Conservation (phyloP, 2,113 vertebrate species). For the Enhydra lutris region DNA sequence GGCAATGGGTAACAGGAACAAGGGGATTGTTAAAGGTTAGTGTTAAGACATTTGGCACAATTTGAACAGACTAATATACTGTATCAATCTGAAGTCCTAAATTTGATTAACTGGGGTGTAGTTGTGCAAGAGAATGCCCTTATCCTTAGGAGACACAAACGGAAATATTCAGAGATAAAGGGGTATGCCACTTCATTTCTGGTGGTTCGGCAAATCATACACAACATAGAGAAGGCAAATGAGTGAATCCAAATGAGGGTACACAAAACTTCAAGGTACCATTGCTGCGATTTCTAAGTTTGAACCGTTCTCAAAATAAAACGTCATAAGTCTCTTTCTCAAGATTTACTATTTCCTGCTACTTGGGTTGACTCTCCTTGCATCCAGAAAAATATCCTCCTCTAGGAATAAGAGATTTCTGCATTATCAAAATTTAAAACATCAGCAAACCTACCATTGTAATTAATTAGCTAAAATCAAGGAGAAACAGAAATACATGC, state of each 20-base stretch:
- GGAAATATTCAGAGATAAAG: neutral
- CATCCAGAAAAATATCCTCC: neutral
- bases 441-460: neutral
- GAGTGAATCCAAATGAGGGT: neutral
- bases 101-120: neutral
- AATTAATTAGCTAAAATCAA: neutral
- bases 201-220: neutral
- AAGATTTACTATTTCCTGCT: neutral
- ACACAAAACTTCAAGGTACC: neutral
- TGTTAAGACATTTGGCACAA: neutral
- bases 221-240: neutral
- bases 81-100: neutral
- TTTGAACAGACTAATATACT: neutral
- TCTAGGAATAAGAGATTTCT: neutral
- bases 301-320: neutral
- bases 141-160: neutral
- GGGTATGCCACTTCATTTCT: neutral
- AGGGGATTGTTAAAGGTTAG: neutral
- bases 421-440: neutral
- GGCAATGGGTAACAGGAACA: neutral
- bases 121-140: neutral
- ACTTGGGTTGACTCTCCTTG: neutral
- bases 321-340: neutral
- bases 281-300: neutral
- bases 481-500: neutral